These are phyloP conservation scores for Andricus curvator DNA, from an alignment of 2,888 invertebrate species.

Conservation along the genomic window DNA sequence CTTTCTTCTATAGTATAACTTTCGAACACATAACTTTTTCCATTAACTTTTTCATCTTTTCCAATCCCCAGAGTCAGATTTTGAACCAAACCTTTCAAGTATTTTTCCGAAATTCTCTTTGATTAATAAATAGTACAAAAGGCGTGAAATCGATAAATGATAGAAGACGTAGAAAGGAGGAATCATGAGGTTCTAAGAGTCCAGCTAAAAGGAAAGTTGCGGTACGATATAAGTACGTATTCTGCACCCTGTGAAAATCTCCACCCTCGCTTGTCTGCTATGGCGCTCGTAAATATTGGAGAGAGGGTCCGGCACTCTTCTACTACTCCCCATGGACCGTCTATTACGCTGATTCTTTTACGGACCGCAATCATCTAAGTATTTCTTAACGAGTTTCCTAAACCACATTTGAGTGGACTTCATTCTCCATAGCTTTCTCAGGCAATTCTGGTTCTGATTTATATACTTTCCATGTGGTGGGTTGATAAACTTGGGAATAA, in stretches of 20 bases:
- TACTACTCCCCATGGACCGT: conserved; percentile 72
- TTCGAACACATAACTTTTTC: not conserved
- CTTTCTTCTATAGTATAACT: not conserved
- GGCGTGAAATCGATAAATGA: conserved; percentile 46
- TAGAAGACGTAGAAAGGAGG: conserved; percentile 23
- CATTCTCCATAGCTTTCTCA: conserved; percentile 21
- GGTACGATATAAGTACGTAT: conserved; percentile 39
- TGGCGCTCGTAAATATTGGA: conserved; percentile 75
- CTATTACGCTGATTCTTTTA: conserved; percentile 75
- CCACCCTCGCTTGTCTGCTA: conserved; percentile 67
- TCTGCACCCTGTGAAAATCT: conserved; percentile 64
- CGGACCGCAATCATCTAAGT: conserved; percentile 74
- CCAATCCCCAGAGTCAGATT: not conserved
- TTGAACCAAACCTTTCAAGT: not conserved
- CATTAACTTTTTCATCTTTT: not conserved
- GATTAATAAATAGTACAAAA: conserved; percentile 36
- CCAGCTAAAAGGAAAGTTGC: conserved; percentile 10
- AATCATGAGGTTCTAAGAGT: conserved; percentile 48
- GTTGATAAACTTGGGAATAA: not conserved
- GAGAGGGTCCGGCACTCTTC: conserved; percentile 64
- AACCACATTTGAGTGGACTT: conserved; percentile 58
- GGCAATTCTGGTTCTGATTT: conserved; percentile 9
- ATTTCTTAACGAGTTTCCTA: conserved; percentile 69
- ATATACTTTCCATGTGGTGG: not conserved
- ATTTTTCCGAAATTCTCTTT: not conserved